phyloP scores from a whole-genome alignment of 2,797 vertebrate genomes.

The Urocyon cinereoargenteus region DNA sequence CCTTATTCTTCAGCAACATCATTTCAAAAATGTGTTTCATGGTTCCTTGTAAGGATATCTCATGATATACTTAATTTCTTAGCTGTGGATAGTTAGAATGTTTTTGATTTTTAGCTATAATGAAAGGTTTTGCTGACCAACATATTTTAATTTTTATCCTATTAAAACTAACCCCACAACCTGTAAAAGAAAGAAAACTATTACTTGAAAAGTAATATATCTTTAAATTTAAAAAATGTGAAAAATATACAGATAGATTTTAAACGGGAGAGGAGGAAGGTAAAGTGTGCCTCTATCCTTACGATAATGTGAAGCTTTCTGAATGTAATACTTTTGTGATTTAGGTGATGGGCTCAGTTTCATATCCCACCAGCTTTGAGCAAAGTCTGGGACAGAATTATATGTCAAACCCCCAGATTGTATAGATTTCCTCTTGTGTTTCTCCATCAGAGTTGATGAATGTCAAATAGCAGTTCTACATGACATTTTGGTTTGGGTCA shows the following conservation, averaged over 20 bases:
- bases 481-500: constrained; percentile 52
- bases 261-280: background rate
- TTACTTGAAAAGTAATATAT: constrained; percentile 4
- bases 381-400: background rate
- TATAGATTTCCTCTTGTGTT: constrained; percentile 26
- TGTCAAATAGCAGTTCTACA: background rate
- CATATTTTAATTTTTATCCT: background rate
- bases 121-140: background rate
- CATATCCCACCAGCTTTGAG: background rate
- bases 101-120: background rate
- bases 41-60: background rate
- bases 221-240: constrained; percentile 38
- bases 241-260: constrained; percentile 42
- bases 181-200: background rate
- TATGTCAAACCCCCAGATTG: background rate
- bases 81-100: background rate
- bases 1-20: background rate
- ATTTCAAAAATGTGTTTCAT: background rate
- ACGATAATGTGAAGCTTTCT: constrained; percentile 41
- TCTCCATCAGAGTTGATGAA: background rate
- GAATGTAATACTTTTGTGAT: background rate
- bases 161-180: background rate
- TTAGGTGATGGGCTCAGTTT: background rate
- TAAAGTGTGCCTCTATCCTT: constrained; percentile 17
- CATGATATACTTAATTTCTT: background rate